These are phyloP conservation scores for Urocyon cinereoargenteus DNA, from an alignment of 2,797 vertebrate species.

Conservation along the genomic window DNA sequence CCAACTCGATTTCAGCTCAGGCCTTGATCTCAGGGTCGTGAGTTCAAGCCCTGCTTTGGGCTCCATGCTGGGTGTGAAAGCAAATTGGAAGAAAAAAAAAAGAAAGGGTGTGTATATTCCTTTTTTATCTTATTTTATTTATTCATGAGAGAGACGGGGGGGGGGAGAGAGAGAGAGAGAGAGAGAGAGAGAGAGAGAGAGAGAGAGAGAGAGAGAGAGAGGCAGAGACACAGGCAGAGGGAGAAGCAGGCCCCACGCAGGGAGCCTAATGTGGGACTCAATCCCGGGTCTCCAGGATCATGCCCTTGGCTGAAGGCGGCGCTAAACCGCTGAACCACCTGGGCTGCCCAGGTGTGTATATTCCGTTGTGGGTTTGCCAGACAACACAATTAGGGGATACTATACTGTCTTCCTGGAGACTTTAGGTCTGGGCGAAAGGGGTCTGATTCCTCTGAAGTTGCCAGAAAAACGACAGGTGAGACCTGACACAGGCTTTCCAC, in stretches of 20 bases:
- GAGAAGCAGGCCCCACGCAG: too few species aligned
- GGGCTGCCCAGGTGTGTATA: background rate
- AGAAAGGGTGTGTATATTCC: background rate
- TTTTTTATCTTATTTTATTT: too few species aligned
- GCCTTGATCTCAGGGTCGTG: background rate
- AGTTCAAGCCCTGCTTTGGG: background rate
- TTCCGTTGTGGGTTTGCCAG: slow-evolving; percentile 44
- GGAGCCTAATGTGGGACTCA: too few species aligned
- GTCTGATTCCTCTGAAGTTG: slow-evolving; percentile 29
- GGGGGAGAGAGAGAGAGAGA: too few species aligned
- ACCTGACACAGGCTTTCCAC: slow-evolving; percentile 68
- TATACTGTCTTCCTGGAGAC: slow-evolving; percentile 30
- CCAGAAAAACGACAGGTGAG: background rate
- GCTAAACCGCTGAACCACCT: too few species aligned
- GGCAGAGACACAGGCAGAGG: too few species aligned
- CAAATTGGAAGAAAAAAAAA: background rate
- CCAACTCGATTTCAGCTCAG: background rate
- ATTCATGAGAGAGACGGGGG: too few species aligned
- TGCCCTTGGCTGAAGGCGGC: too few species aligned
- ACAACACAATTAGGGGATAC: background rate
- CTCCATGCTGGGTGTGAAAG: background rate
- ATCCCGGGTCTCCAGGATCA: too few species aligned
- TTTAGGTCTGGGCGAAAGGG: slow-evolving; percentile 31
- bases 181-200: too few species aligned
- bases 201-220: too few species aligned